Evolutionary conservation across 2,797 vertebrate species (phyloP), one percentile per base, ranked within the genome.

Genomic region (Pitangus sulphuratus): DNA sequence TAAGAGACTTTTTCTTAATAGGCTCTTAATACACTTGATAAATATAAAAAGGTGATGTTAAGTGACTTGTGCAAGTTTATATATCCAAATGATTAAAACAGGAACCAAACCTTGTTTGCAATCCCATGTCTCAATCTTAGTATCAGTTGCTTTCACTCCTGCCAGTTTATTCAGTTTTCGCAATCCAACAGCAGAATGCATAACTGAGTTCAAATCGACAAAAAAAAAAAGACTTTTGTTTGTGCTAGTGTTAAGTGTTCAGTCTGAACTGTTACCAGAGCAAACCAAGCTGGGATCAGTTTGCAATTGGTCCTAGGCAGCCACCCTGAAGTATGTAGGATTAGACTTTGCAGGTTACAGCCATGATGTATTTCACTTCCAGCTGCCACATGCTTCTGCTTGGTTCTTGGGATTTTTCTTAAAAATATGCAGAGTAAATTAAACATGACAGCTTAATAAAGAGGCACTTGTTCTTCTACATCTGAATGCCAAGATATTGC

Each of bases 91-190:
- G 5, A 33, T 64, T 72, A 47, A 72, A 81, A 22, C 7, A 64
- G 30, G 15, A 84, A 60, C 13, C 30, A 53, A 75, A 82, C 31
- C 24, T 81, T 75, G 10, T 21, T 68, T 37, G 56, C 16, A 57
- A 21, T 84, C 12, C 25, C 0, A 0, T 14, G 3, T 65, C 39
- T 90, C 35, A 65, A 0, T 78, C 33, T 53, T 53, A 69, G 1
- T 14, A n/a, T 37, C 8, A 18, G 24, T 18, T 25, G 19, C 35
- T 78, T 22, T 75, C 25, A 50, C 6, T 81, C 40, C 42, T 79
- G 26, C 5, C 12, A 19, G 4, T 62, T 76, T 44, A 51, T 80
- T 85, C 35, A 60, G 12, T 16, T 71, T 81, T 65, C 2, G 1
- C 25, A 18, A 81, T 88, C 45, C 48, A 65, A 65, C 28, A 91